Evolutionary conservation across 2,888 invertebrate genomes (phyloP), one percentile per base, ranked within the genome.

Genomic region (Chromoteleia sp.): DNA sequence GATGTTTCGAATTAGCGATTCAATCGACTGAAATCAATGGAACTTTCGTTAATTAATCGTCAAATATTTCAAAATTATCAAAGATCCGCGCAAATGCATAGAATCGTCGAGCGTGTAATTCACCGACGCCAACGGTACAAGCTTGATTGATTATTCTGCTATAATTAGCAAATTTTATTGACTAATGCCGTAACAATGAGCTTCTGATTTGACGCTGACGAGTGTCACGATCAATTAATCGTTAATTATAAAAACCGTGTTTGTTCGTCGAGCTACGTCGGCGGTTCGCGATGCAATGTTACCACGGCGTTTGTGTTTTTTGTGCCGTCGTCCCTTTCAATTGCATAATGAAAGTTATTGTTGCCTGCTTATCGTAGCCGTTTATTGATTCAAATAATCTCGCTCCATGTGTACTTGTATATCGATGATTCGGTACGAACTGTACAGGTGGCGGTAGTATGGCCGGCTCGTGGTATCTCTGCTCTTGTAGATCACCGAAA

Each of bases 381-480:
- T 25, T 63, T 74, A 68, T 68, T 68, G 75, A 70, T 77, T 77
- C 33, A 43, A 68, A 61, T 36, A 63, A 61, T 77, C 14, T 56
- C 29, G 7, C 41, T 43, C 12, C 45, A 54, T 15, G 21, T 85
- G 84, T 76, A 91, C 90, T 87, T 58, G 86, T 77, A 52, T 89
- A 90, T 43, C 89, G 90, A 84, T 91, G 91, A 80, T 89, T 90
- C 41, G 90, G 88, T 14, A 91, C 86, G 77, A 91, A 92, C 73
- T 91, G 91, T 70, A 88, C 78, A 43, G 91, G 90, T 15, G 91
- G 91, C 29, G 91, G 91, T 12, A 91, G 84, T 39, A 91, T 91
- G 3, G 90, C 70, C 48, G 91, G 91, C 43, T 91, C 90, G 54
- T 88, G 84, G 84, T 89, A 89, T 75, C 75, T 87, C 63, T 90